These are phyloP conservation scores for Falco naumanni DNA, from an alignment of 2,797 vertebrate genomes.

Conservation along the genomic window DNA sequence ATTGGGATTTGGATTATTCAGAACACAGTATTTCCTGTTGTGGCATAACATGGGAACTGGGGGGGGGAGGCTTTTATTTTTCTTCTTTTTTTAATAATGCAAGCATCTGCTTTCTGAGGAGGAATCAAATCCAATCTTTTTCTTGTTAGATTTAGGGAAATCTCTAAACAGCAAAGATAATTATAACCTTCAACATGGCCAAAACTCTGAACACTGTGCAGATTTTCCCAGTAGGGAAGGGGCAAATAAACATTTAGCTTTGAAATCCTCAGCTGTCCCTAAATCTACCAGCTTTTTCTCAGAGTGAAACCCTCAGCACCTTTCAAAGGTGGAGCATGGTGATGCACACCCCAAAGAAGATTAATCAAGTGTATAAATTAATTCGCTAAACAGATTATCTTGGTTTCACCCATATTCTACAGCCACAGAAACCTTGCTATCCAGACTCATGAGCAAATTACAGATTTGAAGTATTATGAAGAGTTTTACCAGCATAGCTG, in stretches of 20 bases:
- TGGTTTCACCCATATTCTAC: background rate
- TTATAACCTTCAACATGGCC: background rate
- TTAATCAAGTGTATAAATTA: background rate
- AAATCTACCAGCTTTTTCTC: background rate
- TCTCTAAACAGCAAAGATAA: background rate
- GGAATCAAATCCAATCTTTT: background rate
- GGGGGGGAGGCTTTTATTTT: accelerated
- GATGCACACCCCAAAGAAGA: background rate
- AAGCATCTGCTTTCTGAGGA: background rate
- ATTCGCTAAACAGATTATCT: background rate
- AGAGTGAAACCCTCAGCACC: background rate
- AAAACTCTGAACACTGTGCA: accelerated
- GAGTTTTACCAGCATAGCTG: background rate
- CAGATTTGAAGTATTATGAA: background rate
- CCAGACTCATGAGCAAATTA: background rate
- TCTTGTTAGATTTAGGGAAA: background rate
- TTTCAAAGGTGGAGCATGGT: background rate
- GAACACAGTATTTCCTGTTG: background rate
- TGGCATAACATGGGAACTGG: no score
- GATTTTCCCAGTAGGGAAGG: background rate
- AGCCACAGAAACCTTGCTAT: background rate
- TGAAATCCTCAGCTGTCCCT: background rate
- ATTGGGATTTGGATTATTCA: background rate
- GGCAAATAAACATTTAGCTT: background rate
- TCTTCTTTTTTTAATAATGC: background rate